phyloP scores from a whole-genome alignment of 2,113 vertebrate species.

The Myrmecophaga tridactyla region DNA sequence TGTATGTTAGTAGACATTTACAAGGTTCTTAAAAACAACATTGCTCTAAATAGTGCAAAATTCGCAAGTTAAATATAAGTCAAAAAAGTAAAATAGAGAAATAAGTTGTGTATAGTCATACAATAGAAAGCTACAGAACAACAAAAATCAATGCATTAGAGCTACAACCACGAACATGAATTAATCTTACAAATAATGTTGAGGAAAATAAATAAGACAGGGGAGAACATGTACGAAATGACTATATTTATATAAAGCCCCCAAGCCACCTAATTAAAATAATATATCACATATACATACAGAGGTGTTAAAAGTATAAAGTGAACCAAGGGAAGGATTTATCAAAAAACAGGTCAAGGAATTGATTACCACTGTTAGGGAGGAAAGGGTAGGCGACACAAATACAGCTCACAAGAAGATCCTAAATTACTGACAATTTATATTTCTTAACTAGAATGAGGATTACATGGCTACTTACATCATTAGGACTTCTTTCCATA shows the following conservation, averaged over 20 bases:
- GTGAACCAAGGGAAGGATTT: neutral
- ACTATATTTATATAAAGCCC: neutral
- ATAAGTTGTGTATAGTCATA: neutral
- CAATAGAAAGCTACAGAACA: neutral
- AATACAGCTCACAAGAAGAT: neutral
- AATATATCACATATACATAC: neutral
- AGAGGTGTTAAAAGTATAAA: neutral
- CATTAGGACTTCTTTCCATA: neutral
- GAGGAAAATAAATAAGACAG: neutral
- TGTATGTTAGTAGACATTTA: neutral
- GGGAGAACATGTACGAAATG: neutral
- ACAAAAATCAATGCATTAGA: neutral
- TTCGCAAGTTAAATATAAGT: neutral
- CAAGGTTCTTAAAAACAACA: too few relatives aligned
- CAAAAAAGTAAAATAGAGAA: neutral
- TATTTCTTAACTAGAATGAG: neutral
- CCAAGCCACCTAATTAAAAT: neutral
- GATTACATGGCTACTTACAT: neutral
- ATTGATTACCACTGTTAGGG: neutral
- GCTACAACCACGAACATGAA: neutral
- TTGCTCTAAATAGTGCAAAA: neutral
- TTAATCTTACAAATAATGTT: neutral
- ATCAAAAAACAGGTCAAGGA: neutral
- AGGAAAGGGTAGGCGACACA: neutral
- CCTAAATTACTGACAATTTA: neutral